Evolutionary conservation across 2,113 vertebrate genomes (phyloP).

Genomic region (Ochotona princeps): DNA sequence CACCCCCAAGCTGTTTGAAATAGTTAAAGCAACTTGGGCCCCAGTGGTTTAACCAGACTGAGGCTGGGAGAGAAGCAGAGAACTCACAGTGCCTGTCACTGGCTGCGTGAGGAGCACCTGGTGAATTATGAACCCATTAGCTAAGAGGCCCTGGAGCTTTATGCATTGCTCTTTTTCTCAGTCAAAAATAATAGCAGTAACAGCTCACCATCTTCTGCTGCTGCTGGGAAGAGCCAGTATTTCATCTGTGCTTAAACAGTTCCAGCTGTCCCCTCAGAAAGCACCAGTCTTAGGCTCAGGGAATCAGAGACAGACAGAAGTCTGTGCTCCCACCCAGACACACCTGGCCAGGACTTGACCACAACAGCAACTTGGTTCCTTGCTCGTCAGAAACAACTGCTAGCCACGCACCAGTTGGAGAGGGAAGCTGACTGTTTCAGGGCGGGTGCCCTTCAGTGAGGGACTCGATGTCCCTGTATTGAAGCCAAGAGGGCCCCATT

Average conservation of each 20-base stretch:
- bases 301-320: not conserved
- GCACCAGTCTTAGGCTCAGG: not conserved
- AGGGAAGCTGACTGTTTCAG: not conserved
- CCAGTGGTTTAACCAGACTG: not conserved
- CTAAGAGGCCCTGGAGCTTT: slow-evolving; percentile 61
- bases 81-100: not conserved
- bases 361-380: not conserved
- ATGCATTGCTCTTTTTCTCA: slow-evolving; percentile 69
- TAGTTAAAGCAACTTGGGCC: not conserved
- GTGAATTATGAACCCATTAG: slow-evolving; percentile 74
- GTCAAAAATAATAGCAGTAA: slow-evolving; percentile 73
- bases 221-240: slow-evolving; percentile 14
- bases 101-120: not conserved
- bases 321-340: not conserved
- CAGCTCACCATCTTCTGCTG: slow-evolving; percentile 60
- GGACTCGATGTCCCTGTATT: not conserved
- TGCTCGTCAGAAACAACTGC: not conserved
- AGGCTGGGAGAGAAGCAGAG: not conserved
- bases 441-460: not conserved
- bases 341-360: not conserved
- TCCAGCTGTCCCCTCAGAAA: not conserved
- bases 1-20: not conserved
- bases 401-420: not conserved
- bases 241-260: slow-evolving; percentile 70
- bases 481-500: not conserved